Conservation (phyloP, 2,113 vertebrate genomes). For the Callospermophilus lateralis region DNA sequence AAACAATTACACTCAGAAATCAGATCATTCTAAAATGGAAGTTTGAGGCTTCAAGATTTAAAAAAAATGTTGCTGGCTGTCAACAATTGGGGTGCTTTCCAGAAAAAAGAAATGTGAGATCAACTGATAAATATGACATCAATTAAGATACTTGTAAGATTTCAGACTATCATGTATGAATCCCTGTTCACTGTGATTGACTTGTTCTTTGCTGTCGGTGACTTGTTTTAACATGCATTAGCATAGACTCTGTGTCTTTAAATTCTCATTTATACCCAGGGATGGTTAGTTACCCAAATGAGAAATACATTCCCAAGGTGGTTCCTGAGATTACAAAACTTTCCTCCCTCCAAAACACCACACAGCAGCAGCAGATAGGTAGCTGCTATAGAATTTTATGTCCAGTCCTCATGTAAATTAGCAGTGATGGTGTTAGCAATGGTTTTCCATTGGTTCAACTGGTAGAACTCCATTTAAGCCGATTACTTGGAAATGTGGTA, state of each 20-base stretch:
- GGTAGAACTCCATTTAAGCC: background rate
- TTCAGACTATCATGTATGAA: background rate
- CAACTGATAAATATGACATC: background rate
- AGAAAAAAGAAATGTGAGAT: background rate
- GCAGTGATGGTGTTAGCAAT: background rate
- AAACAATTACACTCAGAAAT: background rate
- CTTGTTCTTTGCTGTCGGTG: background rate
- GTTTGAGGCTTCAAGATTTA: background rate
- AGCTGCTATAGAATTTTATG: no score
- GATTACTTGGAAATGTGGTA: background rate
- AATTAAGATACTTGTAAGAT: background rate
- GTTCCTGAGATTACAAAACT: background rate
- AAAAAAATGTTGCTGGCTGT: constrained; percentile 1
- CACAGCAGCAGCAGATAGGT: background rate
- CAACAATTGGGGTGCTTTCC: background rate
- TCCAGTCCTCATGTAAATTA: background rate
- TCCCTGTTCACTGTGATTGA: background rate
- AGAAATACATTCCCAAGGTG: background rate
- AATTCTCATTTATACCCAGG: background rate
- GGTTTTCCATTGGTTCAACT: background rate
- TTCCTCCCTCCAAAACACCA: background rate
- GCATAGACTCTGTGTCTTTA: background rate
- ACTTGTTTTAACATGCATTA: background rate
- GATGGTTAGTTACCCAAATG: background rate
- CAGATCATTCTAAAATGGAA: background rate